These are phyloP conservation scores for Saccostrea glomerata DNA, from an alignment of 1,140 invertebrate species.

Conservation along the genomic window DNA sequence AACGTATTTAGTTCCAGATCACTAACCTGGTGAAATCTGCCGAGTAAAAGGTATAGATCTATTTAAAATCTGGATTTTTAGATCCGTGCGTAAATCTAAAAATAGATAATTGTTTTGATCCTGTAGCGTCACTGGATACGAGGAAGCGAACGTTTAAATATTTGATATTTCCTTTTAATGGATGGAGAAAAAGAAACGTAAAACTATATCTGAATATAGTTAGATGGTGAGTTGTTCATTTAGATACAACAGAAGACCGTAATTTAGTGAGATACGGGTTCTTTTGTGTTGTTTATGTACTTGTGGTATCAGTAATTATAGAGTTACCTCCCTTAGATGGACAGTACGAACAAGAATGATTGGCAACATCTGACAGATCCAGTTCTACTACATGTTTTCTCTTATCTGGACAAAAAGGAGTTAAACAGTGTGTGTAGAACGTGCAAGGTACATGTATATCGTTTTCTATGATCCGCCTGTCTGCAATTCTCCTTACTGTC, in stretches of 20 bases:
- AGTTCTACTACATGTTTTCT: slow-evolving; percentile 28
- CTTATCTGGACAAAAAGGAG: slow-evolving; percentile 27
- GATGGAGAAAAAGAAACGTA: neutral
- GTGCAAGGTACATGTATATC: slow-evolving; percentile 44
- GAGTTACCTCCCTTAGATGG: neutral
- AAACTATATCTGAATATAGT: neutral
- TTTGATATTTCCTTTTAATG: too few species aligned
- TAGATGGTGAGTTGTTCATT: slow-evolving; percentile 1
- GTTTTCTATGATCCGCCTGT: too few species aligned
- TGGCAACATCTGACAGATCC: slow-evolving; percentile 44
- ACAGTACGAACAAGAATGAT: neutral
- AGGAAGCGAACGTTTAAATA: neutral
- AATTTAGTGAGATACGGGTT: neutral
- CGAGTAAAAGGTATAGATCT: too few species aligned
- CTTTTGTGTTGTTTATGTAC: neutral
- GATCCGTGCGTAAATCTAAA: slow-evolving; percentile 9
- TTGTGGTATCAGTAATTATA: neutral
- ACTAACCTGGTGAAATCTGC: too few species aligned
- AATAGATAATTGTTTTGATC: slow-evolving; percentile 1
- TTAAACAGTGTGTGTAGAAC: slow-evolving; percentile 16
- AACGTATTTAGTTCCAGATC: too few species aligned
- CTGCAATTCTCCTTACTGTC: too few species aligned
- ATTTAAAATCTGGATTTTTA: neutral
- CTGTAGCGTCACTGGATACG: neutral
- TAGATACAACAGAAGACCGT: neutral